A percentile compares a stretch with the other conserved stretches of the same genome.
phyloP scores from a whole-genome alignment of 2,113 vertebrate genomes.

The Zosterops borbonicus region DNA sequence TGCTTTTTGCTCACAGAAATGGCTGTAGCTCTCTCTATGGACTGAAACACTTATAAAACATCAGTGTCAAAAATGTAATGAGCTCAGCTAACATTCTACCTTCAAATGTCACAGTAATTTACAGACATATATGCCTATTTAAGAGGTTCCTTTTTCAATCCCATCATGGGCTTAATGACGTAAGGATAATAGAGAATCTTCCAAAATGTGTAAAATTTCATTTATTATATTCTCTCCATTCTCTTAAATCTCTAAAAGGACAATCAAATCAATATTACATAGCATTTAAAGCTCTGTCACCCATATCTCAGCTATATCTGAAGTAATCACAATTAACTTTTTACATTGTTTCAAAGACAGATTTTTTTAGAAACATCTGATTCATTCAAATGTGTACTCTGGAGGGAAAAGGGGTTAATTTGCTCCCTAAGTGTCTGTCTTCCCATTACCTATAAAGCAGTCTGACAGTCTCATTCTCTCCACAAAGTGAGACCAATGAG shows the following conservation, averaged over 20 bases:
- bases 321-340: neutral
- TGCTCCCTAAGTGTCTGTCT: neutral
- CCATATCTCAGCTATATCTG: neutral
- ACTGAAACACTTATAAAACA: neutral
- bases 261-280: neutral
- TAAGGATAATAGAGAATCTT: neutral
- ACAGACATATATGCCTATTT: neutral
- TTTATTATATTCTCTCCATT: neutral
- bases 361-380: neutral
- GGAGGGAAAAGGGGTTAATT: neutral
- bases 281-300: neutral
- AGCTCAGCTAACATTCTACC: neutral
- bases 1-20: neutral
- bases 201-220: neutral
- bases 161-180: neutral
- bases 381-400: neutral
- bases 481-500: neutral
- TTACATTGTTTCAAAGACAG: neutral
- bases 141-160: neutral
- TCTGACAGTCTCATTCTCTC: neutral
- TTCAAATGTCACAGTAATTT: neutral
- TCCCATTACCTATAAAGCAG: neutral
- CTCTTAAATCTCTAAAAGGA: neutral
- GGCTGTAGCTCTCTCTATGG: neutral
- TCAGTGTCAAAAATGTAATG: neutral